Conservation (phyloP, 1,140 invertebrate genomes). For the Drosophila insularis region DNA sequence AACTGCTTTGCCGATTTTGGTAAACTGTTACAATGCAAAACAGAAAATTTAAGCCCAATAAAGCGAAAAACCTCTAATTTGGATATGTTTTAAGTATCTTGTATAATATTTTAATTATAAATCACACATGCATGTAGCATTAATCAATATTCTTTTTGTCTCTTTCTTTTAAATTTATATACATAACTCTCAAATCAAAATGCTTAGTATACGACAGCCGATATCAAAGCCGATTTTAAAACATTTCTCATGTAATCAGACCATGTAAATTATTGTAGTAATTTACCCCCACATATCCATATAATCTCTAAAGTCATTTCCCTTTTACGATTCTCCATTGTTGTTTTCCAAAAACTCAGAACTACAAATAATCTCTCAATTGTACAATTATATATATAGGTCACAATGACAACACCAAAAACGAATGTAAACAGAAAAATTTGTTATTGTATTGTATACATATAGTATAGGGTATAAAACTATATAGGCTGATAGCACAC, state of each 20-base stretch:
- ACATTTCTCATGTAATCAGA: background rate
- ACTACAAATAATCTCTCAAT: slow-evolving; percentile 3
- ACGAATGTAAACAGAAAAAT: background rate
- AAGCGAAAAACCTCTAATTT: too few relatives aligned
- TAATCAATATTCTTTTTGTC: too few relatives aligned
- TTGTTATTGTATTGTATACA: background rate
- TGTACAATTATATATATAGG: slow-evolving; percentile 21
- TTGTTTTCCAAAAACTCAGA: background rate
- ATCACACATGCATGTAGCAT: too few relatives aligned
- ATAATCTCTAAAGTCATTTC: background rate
- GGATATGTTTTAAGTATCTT: too few relatives aligned
- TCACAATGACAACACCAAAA: slow-evolving; percentile 14
- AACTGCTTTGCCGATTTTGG: too few relatives aligned
- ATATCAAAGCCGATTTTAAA: background rate
- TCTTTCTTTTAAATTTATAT: too few relatives aligned
- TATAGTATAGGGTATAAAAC: background rate
- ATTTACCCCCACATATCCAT: background rate
- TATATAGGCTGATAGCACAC: background rate
- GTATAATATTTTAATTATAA: too few relatives aligned
- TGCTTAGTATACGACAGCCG: background rate
- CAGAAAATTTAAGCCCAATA: too few relatives aligned
- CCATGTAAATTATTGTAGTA: background rate
- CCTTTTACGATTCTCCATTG: slow-evolving; percentile 2
- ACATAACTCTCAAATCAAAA: too few relatives aligned
- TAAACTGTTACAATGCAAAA: too few relatives aligned